Evolutionary conservation across 2,113 vertebrate genomes (phyloP).

Genomic region (Hiodon tergisus): DNA sequence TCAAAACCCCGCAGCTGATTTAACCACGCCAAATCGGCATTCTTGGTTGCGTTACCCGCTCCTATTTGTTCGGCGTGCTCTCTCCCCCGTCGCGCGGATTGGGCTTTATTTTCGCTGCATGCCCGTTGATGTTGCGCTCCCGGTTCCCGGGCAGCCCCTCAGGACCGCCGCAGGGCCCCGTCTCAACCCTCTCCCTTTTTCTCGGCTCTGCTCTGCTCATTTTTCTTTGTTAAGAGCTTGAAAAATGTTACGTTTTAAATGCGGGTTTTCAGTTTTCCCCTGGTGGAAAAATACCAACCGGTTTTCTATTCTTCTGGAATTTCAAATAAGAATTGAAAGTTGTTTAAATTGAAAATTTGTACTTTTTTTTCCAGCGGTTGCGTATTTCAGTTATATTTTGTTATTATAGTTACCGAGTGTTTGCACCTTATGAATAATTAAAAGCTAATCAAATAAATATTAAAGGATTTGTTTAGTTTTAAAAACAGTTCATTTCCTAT

Average conservation of each 20-base stretch:
- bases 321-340: slow-evolving; percentile 7
- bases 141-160: neutral
- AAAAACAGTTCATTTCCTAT: neutral
- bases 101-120: neutral
- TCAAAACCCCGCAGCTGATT: slow-evolving; percentile 7
- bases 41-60: neutral
- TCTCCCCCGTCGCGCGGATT: slow-evolving; percentile 10
- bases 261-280: slow-evolving; percentile 3
- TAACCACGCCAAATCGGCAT: neutral
- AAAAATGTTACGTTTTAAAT: slow-evolving; percentile 21
- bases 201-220: slow-evolving; percentile 10
- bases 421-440: neutral
- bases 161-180: slow-evolving; percentile 12
- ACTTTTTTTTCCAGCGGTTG: neutral
- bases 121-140: neutral
- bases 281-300: neutral
- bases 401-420: neutral
- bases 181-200: slow-evolving; percentile 13
- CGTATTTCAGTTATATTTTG: neutral
- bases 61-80: neutral
- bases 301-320: neutral
- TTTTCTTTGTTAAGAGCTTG: slow-evolving; percentile 16
- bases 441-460: neutral
- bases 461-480: neutral
- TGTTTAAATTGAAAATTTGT: neutral